A percentile compares a stretch with the other conserved stretches of the same genome.
These are phyloP conservation scores for Megaleporinus macrocephalus DNA, from an alignment of 2,113 vertebrate species.

Conservation along the genomic window DNA sequence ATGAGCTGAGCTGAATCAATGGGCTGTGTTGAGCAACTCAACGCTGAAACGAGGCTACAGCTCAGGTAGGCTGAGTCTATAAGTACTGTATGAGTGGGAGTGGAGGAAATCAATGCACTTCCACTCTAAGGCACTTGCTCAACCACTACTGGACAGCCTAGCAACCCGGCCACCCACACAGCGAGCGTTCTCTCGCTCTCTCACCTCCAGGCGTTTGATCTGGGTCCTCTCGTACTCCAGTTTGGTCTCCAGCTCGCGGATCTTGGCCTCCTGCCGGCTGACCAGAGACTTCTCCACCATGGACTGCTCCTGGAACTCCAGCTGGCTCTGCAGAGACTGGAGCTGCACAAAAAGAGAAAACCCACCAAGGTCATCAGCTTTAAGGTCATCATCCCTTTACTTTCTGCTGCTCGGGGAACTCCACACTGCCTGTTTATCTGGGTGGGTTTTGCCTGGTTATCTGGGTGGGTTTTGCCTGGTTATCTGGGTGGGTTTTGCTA, in stretches of 20 bases:
- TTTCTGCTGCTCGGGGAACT: no score
- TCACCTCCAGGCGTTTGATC: conserved; percentile 95
- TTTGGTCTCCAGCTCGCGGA: conserved; percentile 95
- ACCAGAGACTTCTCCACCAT: conserved; percentile 98
- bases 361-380: conserved; percentile 12
- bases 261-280: conserved; percentile 97
- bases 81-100: background rate
- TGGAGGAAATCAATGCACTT: conserved; percentile 12
- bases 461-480: no score
- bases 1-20: background rate
- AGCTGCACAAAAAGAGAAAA: conserved; percentile 79
- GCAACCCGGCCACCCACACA: background rate
- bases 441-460: no score
- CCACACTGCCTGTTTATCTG: no score
- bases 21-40: background rate
- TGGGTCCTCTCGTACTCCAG: conserved; percentile 96
- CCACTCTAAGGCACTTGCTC: background rate
- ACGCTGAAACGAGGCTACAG: background rate
- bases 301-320: conserved; percentile 95
- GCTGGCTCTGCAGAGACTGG: conserved; percentile 93
- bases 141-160: background rate
- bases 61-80: background rate
- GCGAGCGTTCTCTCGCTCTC: conserved; percentile 26
- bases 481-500: no score
- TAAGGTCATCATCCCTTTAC: background rate